phyloP scores from a whole-genome alignment of 2,797 vertebrate genomes.

The Cirrhinus mrigala region DNA sequence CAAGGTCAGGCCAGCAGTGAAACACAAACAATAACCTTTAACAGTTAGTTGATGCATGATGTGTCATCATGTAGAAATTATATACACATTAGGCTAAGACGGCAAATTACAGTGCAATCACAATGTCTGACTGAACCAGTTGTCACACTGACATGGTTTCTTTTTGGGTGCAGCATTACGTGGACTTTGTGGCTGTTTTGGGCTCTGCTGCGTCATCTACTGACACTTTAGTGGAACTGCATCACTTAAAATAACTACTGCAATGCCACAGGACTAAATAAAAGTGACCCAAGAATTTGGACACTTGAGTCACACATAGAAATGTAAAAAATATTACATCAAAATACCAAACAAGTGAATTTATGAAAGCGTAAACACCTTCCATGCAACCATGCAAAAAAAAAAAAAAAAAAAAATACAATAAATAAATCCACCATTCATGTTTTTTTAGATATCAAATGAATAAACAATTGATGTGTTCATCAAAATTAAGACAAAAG shows the following conservation, averaged over 20 bases:
- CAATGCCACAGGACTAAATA: constrained; percentile 28
- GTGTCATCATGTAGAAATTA: not conserved
- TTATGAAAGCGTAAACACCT: not conserved
- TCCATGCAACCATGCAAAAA: not conserved
- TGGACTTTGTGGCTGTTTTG: constrained; percentile 30
- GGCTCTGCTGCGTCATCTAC: constrained; percentile 62
- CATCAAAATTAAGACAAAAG: not conserved
- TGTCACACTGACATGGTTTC: constrained; percentile 30
- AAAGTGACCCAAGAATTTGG: not conserved
- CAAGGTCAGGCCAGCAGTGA: constrained; percentile 45
- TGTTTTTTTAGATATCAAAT: not conserved
- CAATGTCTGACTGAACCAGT: not conserved
- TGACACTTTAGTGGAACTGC: constrained; percentile 40
- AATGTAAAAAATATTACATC: not conserved
- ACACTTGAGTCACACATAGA: not conserved
- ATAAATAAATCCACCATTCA: not conserved
- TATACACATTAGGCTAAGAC: not conserved
- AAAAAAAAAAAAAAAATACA: not conserved
- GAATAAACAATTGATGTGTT: not conserved
- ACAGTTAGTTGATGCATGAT: not conserved
- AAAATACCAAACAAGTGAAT: not conserved
- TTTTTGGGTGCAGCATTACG: constrained; percentile 1
- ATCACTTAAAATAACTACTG: constrained; percentile 27
- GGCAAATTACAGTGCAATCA: not conserved
- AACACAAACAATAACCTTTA: constrained; percentile 1